Evolutionary conservation across 2,888 invertebrate genomes (phyloP).

Genomic region (Malacosoma neustria): DNA sequence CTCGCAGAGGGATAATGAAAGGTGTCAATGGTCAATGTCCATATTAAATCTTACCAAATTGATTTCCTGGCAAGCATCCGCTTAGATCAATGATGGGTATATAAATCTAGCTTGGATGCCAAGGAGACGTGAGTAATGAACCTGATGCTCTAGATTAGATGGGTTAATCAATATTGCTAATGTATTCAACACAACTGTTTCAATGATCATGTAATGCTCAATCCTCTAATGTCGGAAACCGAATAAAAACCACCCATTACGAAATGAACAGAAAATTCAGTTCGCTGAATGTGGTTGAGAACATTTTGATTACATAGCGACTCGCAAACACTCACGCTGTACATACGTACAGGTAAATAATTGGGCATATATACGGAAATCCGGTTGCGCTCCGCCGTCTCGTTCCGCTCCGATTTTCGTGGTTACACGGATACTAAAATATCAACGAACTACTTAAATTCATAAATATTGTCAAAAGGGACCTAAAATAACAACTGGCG

Average conservation of each 20-base stretch:
- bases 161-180: slow-evolving; percentile 29
- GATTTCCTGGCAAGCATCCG: background rate
- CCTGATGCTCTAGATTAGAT: slow-evolving; percentile 22
- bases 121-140: slow-evolving; percentile 24
- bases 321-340: slow-evolving; percentile 23
- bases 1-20: background rate
- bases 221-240: slow-evolving; percentile 17
- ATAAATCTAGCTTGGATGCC: slow-evolving; percentile 18
- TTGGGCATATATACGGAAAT: slow-evolving; percentile 27
- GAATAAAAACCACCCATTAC: slow-evolving; percentile 36
- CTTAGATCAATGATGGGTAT: slow-evolving; percentile 16
- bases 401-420: slow-evolving; percentile 15
- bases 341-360: slow-evolving; percentile 34
- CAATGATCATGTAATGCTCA: slow-evolving; percentile 18
- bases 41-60: background rate
- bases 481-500: slow-evolving; percentile 12
- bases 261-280: slow-evolving; percentile 38
- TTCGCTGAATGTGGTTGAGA: slow-evolving; percentile 33
- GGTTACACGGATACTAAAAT: slow-evolving; percentile 1
- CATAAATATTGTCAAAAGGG: slow-evolving; percentile 7
- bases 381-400: slow-evolving; percentile 17
- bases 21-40: background rate
- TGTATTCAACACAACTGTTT: slow-evolving; percentile 26
- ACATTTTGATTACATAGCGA: slow-evolving; percentile 37
- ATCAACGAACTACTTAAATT: slow-evolving; percentile 3